Conservation (phyloP, 2,888 invertebrate species). For the Loripinus fragilis region DNA sequence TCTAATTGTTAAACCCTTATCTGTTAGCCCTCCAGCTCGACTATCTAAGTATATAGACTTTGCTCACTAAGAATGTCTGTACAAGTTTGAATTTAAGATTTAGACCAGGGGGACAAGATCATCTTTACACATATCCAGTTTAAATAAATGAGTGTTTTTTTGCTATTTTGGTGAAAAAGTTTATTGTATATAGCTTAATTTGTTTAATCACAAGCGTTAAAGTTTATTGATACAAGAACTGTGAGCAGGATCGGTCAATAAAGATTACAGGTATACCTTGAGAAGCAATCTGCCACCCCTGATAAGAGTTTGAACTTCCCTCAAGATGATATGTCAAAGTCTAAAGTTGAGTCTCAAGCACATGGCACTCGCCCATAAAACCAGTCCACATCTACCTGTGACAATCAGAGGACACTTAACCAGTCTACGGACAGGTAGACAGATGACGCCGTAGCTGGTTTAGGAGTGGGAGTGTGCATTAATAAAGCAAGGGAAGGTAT, state of each 20-base stretch:
- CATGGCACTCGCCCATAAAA: conserved; percentile 59
- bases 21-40: conserved; percentile 38
- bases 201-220: too few relatives aligned
- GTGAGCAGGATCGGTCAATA: background rate
- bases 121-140: too few relatives aligned
- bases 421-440: conserved; percentile 13
- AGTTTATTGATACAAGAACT: background rate
- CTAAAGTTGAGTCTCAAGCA: conserved; percentile 51
- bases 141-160: too few relatives aligned
- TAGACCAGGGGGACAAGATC: too few relatives aligned
- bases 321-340: conserved; percentile 57
- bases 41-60: conserved; percentile 58
- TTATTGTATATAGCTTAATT: too few relatives aligned
- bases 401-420: conserved; percentile 5
- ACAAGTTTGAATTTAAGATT: conserved; percentile 50
- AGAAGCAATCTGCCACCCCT: conserved; percentile 16
- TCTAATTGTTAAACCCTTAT: background rate
- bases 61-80: conserved; percentile 52
- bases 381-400: conserved; percentile 19
- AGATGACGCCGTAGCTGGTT: background rate
- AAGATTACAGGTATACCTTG: background rate
- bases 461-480: conserved; percentile 5
- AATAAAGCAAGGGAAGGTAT: background rate
- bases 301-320: conserved; percentile 16
- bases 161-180: too few relatives aligned